phyloP scores from a whole-genome alignment of 2,797 vertebrate genomes.

The Acanthis flammea region DNA sequence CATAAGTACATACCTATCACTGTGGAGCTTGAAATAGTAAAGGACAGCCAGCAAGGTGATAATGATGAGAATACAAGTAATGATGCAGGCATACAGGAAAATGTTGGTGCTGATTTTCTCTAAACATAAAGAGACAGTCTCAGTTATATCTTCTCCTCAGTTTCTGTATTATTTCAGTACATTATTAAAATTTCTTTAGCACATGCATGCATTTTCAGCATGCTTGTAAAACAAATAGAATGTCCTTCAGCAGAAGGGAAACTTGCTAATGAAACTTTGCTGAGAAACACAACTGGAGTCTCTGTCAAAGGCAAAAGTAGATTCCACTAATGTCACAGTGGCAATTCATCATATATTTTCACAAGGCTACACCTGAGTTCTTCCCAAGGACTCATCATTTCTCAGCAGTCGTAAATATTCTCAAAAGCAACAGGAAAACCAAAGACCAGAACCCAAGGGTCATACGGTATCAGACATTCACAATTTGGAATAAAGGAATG shows the following conservation, averaged over 20 bases:
- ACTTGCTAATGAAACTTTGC: neutral
- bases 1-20: constrained; percentile 55
- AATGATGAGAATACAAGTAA: neutral
- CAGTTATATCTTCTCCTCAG: neutral
- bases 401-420: neutral
- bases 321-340: neutral
- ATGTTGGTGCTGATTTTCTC: fast-evolving
- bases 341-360: neutral
- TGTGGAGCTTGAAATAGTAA: neutral
- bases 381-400: neutral
- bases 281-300: neutral
- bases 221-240: neutral
- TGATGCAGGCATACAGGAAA: fast-evolving
- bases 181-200: neutral
- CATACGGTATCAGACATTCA: neutral
- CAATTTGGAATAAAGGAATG: neutral
- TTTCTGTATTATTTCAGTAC: neutral
- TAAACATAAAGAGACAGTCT: constrained; percentile 23
- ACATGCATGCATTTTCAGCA: neutral
- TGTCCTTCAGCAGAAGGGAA: neutral
- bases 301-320: neutral
- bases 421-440: neutral
- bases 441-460: neutral
- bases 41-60: neutral
- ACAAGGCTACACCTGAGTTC: neutral